phyloP scores from a whole-genome alignment of 2,113 vertebrate genomes.

The Phocoena sinus region DNA sequence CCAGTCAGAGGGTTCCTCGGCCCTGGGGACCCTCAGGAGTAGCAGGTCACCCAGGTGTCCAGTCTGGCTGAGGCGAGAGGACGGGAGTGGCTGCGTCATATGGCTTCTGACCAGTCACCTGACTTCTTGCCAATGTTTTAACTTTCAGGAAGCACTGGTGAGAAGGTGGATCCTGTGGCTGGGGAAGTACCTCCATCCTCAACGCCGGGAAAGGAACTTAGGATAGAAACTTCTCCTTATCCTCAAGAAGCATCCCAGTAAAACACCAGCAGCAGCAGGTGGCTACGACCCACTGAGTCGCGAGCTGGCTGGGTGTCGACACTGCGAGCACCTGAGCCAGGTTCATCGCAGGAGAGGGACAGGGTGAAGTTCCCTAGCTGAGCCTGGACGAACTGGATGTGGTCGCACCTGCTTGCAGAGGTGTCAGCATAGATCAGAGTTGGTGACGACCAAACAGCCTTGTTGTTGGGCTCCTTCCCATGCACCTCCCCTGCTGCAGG shows the following conservation, averaged over 20 bases:
- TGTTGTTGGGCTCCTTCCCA: not conserved
- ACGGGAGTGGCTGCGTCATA: not conserved
- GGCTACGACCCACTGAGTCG: too few species aligned
- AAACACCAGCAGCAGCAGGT: not conserved
- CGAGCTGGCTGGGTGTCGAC: not conserved
- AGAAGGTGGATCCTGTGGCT: not conserved
- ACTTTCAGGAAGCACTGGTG: not conserved
- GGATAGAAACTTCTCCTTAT: not conserved
- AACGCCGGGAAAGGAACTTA: not conserved
- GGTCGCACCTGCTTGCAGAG: not conserved
- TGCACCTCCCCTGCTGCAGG: not conserved
- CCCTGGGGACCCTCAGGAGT: not conserved
- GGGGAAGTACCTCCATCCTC: not conserved
- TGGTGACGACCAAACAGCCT: not conserved
- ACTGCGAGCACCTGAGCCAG: fast-evolving
- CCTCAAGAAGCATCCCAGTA: not conserved
- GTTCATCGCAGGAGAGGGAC: not conserved
- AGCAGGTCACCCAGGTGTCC: not conserved
- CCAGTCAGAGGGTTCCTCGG: not conserved
- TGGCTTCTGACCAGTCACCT: not conserved
- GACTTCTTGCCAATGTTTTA: not conserved
- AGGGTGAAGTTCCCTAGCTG: not conserved
- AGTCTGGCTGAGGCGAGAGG: not conserved
- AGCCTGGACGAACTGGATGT: not conserved
- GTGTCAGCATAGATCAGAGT: not conserved